A percentile compares a stretch with the other conserved stretches of the same genome.
Conservation (phyloP, 2,888 invertebrate species). For the Adelognathus sp. region DNA sequence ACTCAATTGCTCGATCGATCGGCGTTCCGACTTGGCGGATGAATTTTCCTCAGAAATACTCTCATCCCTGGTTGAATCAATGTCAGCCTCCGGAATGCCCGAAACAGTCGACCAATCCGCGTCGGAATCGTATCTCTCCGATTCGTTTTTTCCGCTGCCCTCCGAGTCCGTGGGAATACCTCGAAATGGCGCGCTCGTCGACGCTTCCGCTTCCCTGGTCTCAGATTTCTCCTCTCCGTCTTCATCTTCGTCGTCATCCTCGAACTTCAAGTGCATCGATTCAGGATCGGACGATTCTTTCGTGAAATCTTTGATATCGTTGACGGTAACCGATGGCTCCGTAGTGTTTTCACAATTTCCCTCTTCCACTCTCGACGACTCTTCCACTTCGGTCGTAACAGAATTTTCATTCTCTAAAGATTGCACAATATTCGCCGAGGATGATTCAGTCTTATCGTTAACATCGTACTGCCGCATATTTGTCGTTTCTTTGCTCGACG, state of each 20-base stretch:
- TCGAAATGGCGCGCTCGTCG: slow-evolving; percentile 2
- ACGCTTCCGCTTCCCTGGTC: neutral
- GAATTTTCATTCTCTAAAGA: neutral
- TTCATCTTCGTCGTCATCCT: slow-evolving; percentile 1
- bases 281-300: neutral
- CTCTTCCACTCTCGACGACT: neutral
- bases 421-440: neutral
- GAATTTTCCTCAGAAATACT: neutral
- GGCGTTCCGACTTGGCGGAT: neutral
- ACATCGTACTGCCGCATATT: slow-evolving; percentile 10
- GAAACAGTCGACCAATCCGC: slow-evolving; percentile 4
- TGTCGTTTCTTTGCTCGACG: slow-evolving; percentile 9
- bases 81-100: neutral
- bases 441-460: neutral
- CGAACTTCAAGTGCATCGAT: neutral
- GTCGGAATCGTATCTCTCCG: neutral
- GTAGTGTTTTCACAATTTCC: neutral
- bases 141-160: neutral
- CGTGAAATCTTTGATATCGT: neutral
- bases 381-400: neutral
- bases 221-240: neutral
- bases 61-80: neutral
- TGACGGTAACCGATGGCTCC: neutral
- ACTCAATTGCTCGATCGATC: neutral
- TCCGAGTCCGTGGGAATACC: neutral